A percentile compares a stretch with the other conserved stretches of the same genome.
Evolutionary conservation across 2,113 vertebrate species (phyloP).

Genomic region (Thamnophis sirtalis): DNA sequence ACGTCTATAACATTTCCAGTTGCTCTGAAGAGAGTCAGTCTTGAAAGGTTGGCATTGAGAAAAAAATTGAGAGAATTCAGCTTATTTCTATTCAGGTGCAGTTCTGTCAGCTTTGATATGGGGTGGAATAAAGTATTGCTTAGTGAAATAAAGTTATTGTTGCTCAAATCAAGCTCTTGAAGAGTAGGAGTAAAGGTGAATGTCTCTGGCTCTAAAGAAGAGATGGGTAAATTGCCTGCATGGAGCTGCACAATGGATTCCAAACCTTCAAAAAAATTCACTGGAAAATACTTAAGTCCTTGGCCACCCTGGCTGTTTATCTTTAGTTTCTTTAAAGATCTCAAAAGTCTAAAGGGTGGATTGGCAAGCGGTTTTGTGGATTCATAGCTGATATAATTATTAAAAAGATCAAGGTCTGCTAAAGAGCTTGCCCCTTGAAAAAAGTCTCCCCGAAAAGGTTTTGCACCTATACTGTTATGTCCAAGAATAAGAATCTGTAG

Average conservation of each 20-base stretch:
- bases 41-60: slow-evolving; percentile 43
- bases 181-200: slow-evolving; percentile 53
- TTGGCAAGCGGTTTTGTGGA: slow-evolving; percentile 49
- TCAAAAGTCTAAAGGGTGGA: slow-evolving; percentile 66
- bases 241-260: slow-evolving; percentile 57
- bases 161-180: slow-evolving; percentile 65
- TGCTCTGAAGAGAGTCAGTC: slow-evolving; percentile 59
- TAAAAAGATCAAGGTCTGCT: slow-evolving; percentile 48
- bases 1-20: slow-evolving; percentile 55
- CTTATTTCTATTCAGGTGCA: slow-evolving; percentile 69
- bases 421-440: slow-evolving; percentile 50
- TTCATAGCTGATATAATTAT: slow-evolving; percentile 50
- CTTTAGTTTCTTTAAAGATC: slow-evolving; percentile 38
- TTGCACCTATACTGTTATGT: slow-evolving; percentile 60
- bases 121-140: slow-evolving; percentile 67
- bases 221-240: slow-evolving; percentile 49
- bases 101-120: slow-evolving; percentile 60
- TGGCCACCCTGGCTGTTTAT: slow-evolving; percentile 44
- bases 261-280: slow-evolving; percentile 43
- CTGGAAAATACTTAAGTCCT: slow-evolving; percentile 53
- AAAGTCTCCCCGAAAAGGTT: slow-evolving; percentile 5
- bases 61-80: slow-evolving; percentile 68
- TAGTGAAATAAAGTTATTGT: slow-evolving; percentile 53
- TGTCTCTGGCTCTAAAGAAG: slow-evolving; percentile 69
- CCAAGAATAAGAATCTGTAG: slow-evolving; percentile 71